Percentiles rank a stretch among this genome's conserved stretches.
Conservation (phyloP, 53 echinoderm and acorn worm genomes). For the Henricia sp. region DNA sequence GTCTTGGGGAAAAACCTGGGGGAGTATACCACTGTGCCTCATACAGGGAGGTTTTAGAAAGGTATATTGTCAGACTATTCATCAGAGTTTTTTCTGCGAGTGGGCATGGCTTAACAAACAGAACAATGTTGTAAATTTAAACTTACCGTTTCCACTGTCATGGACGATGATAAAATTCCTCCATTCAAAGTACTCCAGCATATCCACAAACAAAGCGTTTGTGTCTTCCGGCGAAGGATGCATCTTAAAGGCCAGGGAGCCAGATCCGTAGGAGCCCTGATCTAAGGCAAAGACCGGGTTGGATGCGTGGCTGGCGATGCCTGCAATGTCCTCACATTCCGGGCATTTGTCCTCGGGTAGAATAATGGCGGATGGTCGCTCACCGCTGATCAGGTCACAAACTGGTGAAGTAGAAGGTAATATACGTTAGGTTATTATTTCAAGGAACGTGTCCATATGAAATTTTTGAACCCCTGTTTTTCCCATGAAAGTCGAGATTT, state of each 20-base stretch:
- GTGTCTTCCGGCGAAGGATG: constrained; percentile 92
- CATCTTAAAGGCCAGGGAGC: constrained; percentile 95
- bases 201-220: constrained; percentile 79
- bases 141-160: constrained; percentile 85
- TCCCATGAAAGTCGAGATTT: too few relatives aligned
- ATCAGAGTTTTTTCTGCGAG: too few relatives aligned
- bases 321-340: constrained; percentile 87
- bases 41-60: too few relatives aligned
- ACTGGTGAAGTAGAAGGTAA: constrained; percentile 48
- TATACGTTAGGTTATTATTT: not conserved
- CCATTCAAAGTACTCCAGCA: constrained; percentile 88
- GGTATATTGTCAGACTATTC: too few relatives aligned
- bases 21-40: too few relatives aligned
- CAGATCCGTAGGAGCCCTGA: constrained; percentile 72
- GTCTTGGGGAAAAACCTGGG: too few relatives aligned
- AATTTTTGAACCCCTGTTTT: too few relatives aligned
- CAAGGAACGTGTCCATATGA: too few relatives aligned
- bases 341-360: constrained; percentile 85
- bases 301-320: constrained; percentile 88
- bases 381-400: constrained; percentile 79
- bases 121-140: too few relatives aligned
- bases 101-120: too few relatives aligned
- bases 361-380: constrained; percentile 82
- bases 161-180: constrained; percentile 89
- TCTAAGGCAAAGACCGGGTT: constrained; percentile 91